Percentiles rank a stretch among this genome's conserved stretches.
These are phyloP conservation scores for Platichthys flesus DNA, from an alignment of 2,113 vertebrate genomes.

Conservation along the genomic window DNA sequence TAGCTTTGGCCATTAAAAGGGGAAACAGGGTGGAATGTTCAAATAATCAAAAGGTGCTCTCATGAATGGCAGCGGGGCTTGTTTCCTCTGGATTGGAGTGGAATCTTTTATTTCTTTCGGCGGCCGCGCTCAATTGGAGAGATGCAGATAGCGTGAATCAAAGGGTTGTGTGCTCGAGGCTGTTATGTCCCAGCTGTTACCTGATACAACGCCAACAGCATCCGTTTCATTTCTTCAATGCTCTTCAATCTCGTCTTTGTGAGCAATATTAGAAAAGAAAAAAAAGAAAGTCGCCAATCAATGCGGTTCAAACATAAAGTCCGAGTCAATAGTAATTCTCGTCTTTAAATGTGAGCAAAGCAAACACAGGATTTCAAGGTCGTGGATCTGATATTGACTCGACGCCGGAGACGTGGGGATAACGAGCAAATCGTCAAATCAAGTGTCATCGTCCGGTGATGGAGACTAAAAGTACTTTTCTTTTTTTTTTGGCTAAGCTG, in stretches of 20 bases:
- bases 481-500: not conserved
- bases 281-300: slow-evolving; percentile 4
- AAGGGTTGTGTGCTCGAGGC: slow-evolving; percentile 35
- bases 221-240: slow-evolving; percentile 17
- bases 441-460: slow-evolving; percentile 13
- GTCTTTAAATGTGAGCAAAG: slow-evolving; percentile 24
- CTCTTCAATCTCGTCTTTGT: slow-evolving; percentile 14
- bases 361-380: slow-evolving; percentile 25
- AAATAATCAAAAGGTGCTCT: slow-evolving; percentile 55
- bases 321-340: slow-evolving; percentile 20
- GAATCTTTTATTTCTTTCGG: slow-evolving; percentile 27
- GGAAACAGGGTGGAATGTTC: slow-evolving; percentile 49
- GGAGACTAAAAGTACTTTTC: not conserved
- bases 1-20: slow-evolving; percentile 51
- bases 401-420: not conserved
- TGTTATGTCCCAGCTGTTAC: slow-evolving; percentile 25
- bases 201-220: slow-evolving; percentile 4
- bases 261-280: slow-evolving; percentile 8
- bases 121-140: slow-evolving; percentile 33
- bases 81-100: slow-evolving; percentile 30
- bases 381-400: slow-evolving; percentile 30
- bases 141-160: slow-evolving; percentile 48
- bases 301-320: slow-evolving; percentile 20
- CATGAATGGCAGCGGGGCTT: slow-evolving; percentile 23
- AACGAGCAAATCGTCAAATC: slow-evolving; percentile 35